Conservation (phyloP, 2,797 vertebrate species). For the Hephaestus fuliginosus region DNA sequence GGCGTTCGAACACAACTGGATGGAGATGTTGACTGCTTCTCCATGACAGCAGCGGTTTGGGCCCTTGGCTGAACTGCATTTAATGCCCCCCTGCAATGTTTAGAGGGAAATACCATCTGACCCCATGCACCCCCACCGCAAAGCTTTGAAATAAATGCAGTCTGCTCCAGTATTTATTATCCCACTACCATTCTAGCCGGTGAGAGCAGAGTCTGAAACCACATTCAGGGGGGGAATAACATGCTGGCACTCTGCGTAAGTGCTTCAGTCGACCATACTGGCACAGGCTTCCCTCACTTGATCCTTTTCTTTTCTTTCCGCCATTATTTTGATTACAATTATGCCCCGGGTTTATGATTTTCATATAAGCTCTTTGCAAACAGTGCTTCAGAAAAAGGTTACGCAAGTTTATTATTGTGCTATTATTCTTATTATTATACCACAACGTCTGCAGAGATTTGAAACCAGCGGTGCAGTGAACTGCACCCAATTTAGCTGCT, state of each 20-base stretch:
- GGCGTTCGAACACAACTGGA: slow-evolving; percentile 31
- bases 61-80: slow-evolving; percentile 59
- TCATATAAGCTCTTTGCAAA: slow-evolving; percentile 39
- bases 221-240: slow-evolving; percentile 46
- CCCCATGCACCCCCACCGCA: slow-evolving; percentile 47
- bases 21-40: slow-evolving; percentile 55
- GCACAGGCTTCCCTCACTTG: slow-evolving; percentile 28
- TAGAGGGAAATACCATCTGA: slow-evolving; percentile 73
- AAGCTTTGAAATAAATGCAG: slow-evolving; percentile 63
- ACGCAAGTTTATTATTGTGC: slow-evolving; percentile 34
- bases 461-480: slow-evolving; percentile 12
- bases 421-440: slow-evolving; percentile 44
- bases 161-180: slow-evolving; percentile 65
- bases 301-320: slow-evolving; percentile 39
- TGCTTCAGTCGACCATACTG: slow-evolving; percentile 38
- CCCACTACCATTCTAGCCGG: slow-evolving; percentile 42
- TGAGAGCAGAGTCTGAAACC: slow-evolving; percentile 59
- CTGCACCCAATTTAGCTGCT: neutral
- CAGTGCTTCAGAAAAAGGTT: slow-evolving; percentile 32
- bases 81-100: slow-evolving; percentile 62
- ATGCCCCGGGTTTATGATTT: slow-evolving; percentile 31
- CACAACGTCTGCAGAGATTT: slow-evolving; percentile 22
- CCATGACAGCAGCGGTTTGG: slow-evolving; percentile 52
- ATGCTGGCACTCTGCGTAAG: slow-evolving; percentile 49
- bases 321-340: slow-evolving; percentile 60